Evolutionary conservation across 2,113 vertebrate species (phyloP), one percentile per base, ranked within the genome.

Genomic region (Gopherus flavomarginatus): DNA sequence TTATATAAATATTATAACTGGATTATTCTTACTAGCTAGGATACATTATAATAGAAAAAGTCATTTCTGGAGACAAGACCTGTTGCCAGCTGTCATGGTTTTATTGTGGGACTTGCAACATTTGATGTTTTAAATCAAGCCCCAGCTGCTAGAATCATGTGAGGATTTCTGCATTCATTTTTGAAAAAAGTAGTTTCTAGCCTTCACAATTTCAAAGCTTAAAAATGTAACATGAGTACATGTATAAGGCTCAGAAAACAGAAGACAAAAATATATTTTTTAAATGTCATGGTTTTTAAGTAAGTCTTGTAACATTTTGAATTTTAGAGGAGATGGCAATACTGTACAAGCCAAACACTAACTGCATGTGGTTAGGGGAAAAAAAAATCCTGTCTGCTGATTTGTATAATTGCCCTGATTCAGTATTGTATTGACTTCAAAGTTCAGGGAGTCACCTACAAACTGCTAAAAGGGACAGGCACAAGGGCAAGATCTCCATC

Each of bases 21-120:
- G 50, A 50, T 50, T 50, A 50, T 50, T 50, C 50, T 50, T 50
- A 16, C 50, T 50, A 26, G 2, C 47, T 92, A 35, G n/a, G 35
- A 80, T 93, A 94, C 94, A 92, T 69, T n/a, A 79, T 44, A 91
- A 95, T 81, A 81, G 79, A 81, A 5, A 62, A 90, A 85, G 16
- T 69, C 29, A 4, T 78, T 77, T 22, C 81, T 95, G 89, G 94
- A 93, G 81, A 77, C 38, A 79, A 81, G 85, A 57, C 90, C 90
- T 80, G 88, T 87, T 89, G 72, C 31, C 31, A n/a, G 10, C 52
- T 91, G 62, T 65, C 35, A n/a, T 80, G 81, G 49, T 84, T 92
- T 88, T 86, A 53, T 47, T 3, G 49, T 47, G 83, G 86, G 6
- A 89, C 19, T 83, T 62, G 11, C 31, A 24, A 14, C 5, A 5